Percentiles rank a stretch among this genome's conserved stretches.
Conservation (phyloP, 2,888 invertebrate genomes). For the Morinoia aosen region DNA sequence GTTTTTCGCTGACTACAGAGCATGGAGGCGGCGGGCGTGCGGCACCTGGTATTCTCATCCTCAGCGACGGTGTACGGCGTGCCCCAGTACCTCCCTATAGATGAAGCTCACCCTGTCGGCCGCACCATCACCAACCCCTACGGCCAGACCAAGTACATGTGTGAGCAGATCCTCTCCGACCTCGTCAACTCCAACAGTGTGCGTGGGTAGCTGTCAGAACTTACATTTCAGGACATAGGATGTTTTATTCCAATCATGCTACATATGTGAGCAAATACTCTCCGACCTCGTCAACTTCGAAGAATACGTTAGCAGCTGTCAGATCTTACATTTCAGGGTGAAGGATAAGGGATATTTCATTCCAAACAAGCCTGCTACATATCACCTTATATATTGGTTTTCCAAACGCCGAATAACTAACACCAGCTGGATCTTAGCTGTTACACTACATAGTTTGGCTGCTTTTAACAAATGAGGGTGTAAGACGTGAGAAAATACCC, state of each 20-base stretch:
- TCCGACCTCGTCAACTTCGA: constrained; percentile 87
- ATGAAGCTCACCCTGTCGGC: constrained; percentile 87
- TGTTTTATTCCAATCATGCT: constrained; percentile 80
- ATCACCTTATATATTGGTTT: too few species aligned
- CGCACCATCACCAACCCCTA: constrained; percentile 88
- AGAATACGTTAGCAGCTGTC: constrained; percentile 75
- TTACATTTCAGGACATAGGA: constrained; percentile 48
- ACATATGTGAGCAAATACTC: constrained; percentile 93
- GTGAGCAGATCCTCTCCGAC: constrained; percentile 94
- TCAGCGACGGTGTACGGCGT: constrained; percentile 95
- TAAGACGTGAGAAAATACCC: too few species aligned
- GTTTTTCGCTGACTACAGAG: constrained; percentile 74
- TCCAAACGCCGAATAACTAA: too few species aligned
- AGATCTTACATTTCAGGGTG: constrained; percentile 61
- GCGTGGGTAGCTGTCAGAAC: constrained; percentile 63
- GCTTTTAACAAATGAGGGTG: too few species aligned
- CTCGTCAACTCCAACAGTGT: constrained; percentile 87
- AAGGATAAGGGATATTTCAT: background rate
- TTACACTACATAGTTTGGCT: background rate
- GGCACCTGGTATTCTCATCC: constrained; percentile 87
- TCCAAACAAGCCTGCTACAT: constrained; percentile 71
- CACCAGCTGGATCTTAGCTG: too few species aligned
- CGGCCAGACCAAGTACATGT: constrained; percentile 93
- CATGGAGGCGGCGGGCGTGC: constrained; percentile 82
- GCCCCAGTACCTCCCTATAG: constrained; percentile 86